Percentiles rank a stretch among this genome's conserved stretches.
Conservation (phyloP, 1,140 invertebrate genomes). For the Zeugodacus cucurbitae region DNA sequence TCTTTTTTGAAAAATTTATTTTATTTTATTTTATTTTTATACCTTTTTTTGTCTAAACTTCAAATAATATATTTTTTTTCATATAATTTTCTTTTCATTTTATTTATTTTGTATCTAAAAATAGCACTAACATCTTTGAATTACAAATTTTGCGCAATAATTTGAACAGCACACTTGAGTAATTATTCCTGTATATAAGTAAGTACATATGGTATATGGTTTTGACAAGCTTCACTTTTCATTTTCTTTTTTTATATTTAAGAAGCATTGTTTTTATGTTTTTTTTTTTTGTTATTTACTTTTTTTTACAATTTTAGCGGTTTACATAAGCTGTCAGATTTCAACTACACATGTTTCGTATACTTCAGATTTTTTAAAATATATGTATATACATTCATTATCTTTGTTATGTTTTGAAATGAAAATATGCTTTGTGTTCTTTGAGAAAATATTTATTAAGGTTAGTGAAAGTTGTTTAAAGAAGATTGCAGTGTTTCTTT, state of each 20-base stretch:
- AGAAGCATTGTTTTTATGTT: not conserved
- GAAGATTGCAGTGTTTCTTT: no score
- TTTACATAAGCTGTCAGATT: not conserved
- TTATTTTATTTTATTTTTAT: not conserved
- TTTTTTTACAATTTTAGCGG: not conserved
- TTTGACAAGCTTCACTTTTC: not conserved
- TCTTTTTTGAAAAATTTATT: not conserved
- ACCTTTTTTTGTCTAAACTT: not conserved
- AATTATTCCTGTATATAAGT: slow-evolving; percentile 17
- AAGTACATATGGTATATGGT: slow-evolving; percentile 9
- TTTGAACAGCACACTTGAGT: slow-evolving; percentile 17
- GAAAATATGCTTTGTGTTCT: no score
- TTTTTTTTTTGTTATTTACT: not conserved
- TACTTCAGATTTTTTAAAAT: not conserved
- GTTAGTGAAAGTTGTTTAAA: no score
- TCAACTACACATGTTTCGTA: not conserved
- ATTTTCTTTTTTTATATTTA: not conserved
- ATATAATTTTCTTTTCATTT: not conserved
- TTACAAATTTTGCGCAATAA: slow-evolving; percentile 19
- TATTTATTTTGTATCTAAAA: slow-evolving; percentile 2
- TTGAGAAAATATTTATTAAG: no score
- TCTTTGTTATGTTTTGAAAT: no score
- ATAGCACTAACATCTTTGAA: slow-evolving; percentile 36
- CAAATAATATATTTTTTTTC: not conserved
- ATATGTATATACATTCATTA: not conserved